Evolutionary conservation across 2,797 vertebrate genomes (phyloP).

Genomic region (Enteromius mattozi): DNA sequence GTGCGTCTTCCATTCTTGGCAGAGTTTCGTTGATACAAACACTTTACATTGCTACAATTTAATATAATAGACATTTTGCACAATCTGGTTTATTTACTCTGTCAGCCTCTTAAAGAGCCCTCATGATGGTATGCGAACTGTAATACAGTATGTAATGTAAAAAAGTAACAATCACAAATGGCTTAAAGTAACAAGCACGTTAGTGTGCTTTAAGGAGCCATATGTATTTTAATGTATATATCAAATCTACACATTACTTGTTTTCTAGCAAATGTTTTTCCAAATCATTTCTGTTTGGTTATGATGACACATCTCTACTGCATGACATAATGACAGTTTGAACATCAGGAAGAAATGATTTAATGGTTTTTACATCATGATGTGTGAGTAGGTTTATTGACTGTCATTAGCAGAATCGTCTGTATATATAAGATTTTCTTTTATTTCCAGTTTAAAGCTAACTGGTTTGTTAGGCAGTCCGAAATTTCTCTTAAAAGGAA

Average conservation of each 20-base stretch:
- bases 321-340: background rate
- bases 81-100: background rate
- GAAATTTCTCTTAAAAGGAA: background rate
- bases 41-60: background rate
- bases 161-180: background rate
- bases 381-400: background rate
- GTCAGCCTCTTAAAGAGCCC: constrained; percentile 1
- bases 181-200: background rate
- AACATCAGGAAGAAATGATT: background rate
- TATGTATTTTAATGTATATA: background rate
- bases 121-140: background rate
- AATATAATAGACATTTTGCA: background rate
- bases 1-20: background rate
- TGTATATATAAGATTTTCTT: background rate
- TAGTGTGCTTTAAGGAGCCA: background rate
- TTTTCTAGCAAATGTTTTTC: background rate
- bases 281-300: background rate
- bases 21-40: background rate
- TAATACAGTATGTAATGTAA: background rate
- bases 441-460: background rate
- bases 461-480: background rate
- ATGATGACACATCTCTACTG: background rate
- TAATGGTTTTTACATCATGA: background rate
- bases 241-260: background rate
- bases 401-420: background rate